phyloP scores from a whole-genome alignment of 2,797 vertebrate genomes.

The Acomys russatus region DNA sequence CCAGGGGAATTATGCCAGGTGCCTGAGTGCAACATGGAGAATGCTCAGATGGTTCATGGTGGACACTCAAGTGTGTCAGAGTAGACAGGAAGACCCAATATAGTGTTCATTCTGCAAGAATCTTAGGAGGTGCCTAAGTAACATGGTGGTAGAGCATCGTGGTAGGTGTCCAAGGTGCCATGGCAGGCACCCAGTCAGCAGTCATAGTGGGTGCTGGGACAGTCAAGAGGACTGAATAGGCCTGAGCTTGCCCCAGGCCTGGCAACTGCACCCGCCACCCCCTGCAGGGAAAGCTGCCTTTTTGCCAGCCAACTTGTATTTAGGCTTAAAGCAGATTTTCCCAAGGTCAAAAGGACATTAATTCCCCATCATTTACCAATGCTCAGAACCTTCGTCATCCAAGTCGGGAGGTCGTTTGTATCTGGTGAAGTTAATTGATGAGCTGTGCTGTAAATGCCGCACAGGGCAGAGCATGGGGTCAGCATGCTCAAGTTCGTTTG shows the following conservation, averaged over 20 bases:
- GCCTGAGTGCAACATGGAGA: neutral
- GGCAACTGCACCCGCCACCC: neutral
- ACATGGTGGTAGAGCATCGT: neutral
- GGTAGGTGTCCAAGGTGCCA: no score
- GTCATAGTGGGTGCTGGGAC: neutral
- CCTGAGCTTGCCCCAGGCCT: neutral
- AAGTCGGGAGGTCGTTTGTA: neutral
- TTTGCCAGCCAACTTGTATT: neutral
- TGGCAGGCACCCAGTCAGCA: neutral
- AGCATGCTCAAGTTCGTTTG: constrained; percentile 13
- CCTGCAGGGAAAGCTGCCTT: neutral
- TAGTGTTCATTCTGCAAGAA: neutral
- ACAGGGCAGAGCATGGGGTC: neutral
- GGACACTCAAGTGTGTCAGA: neutral
- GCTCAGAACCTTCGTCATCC: neutral
- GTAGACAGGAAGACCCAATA: neutral
- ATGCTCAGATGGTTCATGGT: neutral
- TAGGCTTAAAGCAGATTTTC: constrained; percentile 37
- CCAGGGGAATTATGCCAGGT: neutral
- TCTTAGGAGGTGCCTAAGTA: no score
- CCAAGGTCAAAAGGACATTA: constrained; percentile 34
- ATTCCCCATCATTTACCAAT: neutral
- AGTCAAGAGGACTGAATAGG: neutral
- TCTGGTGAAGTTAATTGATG: constrained; percentile 63
- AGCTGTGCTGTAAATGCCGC: constrained; percentile 17